Evolutionary conservation across 2,888 invertebrate genomes (phyloP).

Genomic region (Entomobrya proxima): DNA sequence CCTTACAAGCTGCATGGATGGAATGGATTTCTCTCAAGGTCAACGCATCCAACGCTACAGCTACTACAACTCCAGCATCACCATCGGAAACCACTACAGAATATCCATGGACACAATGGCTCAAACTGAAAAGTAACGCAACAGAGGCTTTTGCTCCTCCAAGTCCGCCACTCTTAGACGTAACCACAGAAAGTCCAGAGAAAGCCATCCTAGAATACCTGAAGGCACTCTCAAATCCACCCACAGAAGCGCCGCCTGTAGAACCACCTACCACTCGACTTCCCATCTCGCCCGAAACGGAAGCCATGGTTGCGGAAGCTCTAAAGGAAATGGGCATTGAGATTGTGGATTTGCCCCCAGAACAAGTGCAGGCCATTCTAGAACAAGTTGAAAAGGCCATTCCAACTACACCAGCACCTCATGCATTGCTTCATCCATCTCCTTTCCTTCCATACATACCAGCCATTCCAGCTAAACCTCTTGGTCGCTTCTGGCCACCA

Average conservation of each 20-base stretch:
- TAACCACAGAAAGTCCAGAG: conserved; percentile 5
- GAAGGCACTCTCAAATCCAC: not conserved
- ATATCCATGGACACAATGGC: conserved; percentile 43
- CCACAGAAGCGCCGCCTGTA: not conserved
- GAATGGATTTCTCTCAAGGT: conserved; percentile 42
- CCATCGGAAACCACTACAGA: not conserved
- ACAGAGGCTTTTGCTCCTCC: not conserved
- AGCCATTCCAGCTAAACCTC: no score
- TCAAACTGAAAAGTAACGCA: conserved; percentile 19
- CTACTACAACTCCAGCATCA: not conserved
- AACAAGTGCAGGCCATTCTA: not conserved
- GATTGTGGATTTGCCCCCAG: conserved; percentile 11
- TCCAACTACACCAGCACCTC: conserved; percentile 11
- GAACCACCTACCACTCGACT: not conserved
- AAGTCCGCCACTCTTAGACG: not conserved
- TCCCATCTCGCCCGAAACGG: not conserved
- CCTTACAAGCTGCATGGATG: conserved; percentile 51
- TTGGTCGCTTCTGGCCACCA: not conserved
- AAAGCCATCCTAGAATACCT: not conserved
- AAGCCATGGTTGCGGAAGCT: conserved; percentile 2
- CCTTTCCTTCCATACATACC: no score
- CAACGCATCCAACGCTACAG: not conserved
- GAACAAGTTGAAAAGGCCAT: not conserved
- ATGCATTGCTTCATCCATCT: no score
- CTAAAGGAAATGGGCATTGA: conserved; percentile 15